Evolutionary conservation across 2,113 vertebrate species (phyloP), one percentile per base, ranked within the genome.

Genomic region (Motacilla alba): DNA sequence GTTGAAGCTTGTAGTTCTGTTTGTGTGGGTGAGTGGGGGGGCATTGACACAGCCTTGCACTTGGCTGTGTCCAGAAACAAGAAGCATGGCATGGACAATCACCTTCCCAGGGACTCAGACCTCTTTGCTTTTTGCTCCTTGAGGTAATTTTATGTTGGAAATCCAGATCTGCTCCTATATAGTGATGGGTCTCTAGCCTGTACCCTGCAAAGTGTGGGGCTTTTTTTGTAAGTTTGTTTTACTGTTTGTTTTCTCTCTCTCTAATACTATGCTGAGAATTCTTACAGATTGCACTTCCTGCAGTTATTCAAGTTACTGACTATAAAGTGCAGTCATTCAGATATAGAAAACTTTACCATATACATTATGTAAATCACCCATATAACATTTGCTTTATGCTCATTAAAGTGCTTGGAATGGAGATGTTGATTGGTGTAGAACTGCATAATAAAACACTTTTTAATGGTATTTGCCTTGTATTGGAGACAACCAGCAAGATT

Each of bases 41-140:
- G 11, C 58, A 83, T 74, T 89, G 55, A 62, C 16, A n/a, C 24
- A 81, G 17, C 35, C 43, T 77, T 81, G 56, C 30, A 15, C 19
- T 74, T 56, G 55, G 9, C 28, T 11, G 1, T 70, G 19, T 62
- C 33, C 37, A 53, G 37, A 68, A 63, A 47, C 21, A 63, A 70
- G 66, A 84, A 83, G 43, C 0, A 0, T 49, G 12, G 20, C 21
- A 2, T 35, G 27, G 44, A 14, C 39, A 53, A 3, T 27, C 33
- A 55, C 10, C 24, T 64, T 91, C n/a, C 49, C 24, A 4, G n/a
- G 50, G 44, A 12, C 24, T 84, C 26, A 70, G 31, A 50, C 11
- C 9, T 79, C 62, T 50, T 47, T 67, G 43, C 5, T 30, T 93
- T 53, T 58, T 84, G 13, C 27, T 83, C 19, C 41, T 60, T 41